Evolutionary conservation across 2,888 invertebrate species (phyloP).

Genomic region (Meganola albula): DNA sequence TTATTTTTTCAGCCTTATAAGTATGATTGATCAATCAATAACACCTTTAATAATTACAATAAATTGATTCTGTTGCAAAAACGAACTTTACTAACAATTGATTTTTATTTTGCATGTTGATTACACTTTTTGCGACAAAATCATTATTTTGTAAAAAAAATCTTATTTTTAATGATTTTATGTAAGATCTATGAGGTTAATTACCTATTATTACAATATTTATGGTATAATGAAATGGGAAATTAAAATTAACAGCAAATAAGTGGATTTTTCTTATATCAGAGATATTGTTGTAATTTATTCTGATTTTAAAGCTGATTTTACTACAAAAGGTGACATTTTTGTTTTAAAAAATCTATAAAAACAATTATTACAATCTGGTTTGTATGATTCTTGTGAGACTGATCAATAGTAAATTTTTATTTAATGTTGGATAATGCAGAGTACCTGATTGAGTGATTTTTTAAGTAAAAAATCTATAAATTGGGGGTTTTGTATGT

Average conservation of each 20-base stretch:
- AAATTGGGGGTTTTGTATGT: constrained; percentile 43
- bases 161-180: constrained; percentile 15
- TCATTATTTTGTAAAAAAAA: constrained; percentile 36
- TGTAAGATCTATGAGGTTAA: constrained; percentile 29
- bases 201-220: no score
- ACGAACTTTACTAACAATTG: constrained; percentile 24
- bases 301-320: no score
- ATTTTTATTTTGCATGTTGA: constrained; percentile 33
- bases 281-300: no score
- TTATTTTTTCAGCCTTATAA: constrained; percentile 16
- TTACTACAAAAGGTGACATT: background rate
- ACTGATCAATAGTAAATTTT: constrained; percentile 33
- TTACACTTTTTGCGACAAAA: constrained; percentile 47
- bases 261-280: no score
- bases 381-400: constrained; percentile 1
- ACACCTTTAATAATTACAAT: constrained; percentile 36
- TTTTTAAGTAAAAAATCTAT: constrained; percentile 65
- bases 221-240: no score
- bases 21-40: background rate
- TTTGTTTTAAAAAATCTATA: background rate
- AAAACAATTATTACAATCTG: background rate
- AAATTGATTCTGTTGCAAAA: constrained; percentile 50
- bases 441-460: constrained; percentile 59
- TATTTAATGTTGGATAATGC: constrained; percentile 27
- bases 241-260: no score